Evolutionary conservation across 1,140 invertebrate genomes (phyloP).

Genomic region (Ceratina australensis): DNA sequence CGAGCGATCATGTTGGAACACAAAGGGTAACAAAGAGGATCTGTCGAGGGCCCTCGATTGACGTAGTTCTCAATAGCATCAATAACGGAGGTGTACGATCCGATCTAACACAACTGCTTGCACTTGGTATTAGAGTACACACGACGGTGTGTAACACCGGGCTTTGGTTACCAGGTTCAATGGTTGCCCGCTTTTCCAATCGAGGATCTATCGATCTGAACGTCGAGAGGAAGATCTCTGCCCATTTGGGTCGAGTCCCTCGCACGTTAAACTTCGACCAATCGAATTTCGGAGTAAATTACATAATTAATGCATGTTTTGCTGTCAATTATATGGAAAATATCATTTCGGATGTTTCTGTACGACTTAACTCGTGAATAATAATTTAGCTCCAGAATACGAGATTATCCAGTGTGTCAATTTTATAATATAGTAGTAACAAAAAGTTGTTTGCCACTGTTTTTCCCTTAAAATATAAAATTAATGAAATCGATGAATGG

Average conservation of each 20-base stretch:
- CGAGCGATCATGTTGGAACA: neutral
- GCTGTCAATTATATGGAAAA: too few relatives aligned
- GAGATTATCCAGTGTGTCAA: too few relatives aligned
- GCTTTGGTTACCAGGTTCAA: constrained; percentile 23
- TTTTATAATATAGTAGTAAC: neutral
- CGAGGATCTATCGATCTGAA: constrained; percentile 26
- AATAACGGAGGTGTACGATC: constrained; percentile 19
- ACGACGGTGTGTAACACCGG: constrained; percentile 21
- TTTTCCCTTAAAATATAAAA: neutral
- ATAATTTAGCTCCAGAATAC: too few relatives aligned
- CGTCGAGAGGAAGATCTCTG: too few relatives aligned
- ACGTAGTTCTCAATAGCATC: constrained; percentile 34
- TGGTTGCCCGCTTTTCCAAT: neutral
- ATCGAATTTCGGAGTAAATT: too few relatives aligned
- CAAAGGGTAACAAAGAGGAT: constrained; percentile 8
- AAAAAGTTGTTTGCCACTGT: neutral
- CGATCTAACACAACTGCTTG: constrained; percentile 17
- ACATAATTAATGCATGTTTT: too few relatives aligned
- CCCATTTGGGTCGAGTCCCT: too few relatives aligned
- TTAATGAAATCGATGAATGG: too few relatives aligned
- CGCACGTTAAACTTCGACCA: too few relatives aligned
- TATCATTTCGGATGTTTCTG: too few relatives aligned
- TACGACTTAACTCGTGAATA: too few relatives aligned
- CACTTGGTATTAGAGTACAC: constrained; percentile 14
- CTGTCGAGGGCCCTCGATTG: constrained; percentile 6